A percentile compares a stretch with the other conserved stretches of the same genome.
These are phyloP conservation scores for Oceanites oceanicus DNA, from an alignment of 2,113 vertebrate species.

Conservation along the genomic window DNA sequence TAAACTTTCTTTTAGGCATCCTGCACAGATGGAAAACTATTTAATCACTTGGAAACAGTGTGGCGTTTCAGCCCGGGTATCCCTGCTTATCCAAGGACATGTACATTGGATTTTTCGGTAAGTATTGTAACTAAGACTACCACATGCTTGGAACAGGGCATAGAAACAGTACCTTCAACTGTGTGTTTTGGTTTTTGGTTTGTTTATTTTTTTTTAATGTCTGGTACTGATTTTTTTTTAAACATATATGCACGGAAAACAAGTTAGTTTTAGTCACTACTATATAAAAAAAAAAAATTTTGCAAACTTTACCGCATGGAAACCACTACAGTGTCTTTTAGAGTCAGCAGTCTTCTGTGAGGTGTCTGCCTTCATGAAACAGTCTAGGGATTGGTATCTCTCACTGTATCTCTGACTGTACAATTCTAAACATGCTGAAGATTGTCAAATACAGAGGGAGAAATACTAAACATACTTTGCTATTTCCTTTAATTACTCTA, in stretches of 20 bases:
- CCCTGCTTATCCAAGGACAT: conserved; percentile 92
- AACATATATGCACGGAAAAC: not conserved
- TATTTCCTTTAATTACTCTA: not conserved
- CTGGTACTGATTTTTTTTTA: not conserved
- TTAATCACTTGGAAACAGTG: conserved; percentile 92
- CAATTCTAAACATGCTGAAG: not conserved
- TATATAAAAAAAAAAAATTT: not conserved
- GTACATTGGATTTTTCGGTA: conserved; percentile 93
- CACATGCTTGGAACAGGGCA: not conserved
- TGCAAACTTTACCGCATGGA: not conserved
- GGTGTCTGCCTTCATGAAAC: not conserved
- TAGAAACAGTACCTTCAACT: not conserved
- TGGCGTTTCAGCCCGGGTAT: conserved; percentile 96
- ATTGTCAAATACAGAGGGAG: not conserved
- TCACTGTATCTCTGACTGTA: not conserved
- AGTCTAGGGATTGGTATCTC: not conserved
- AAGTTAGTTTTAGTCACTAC: not conserved
- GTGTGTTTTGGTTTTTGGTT: not conserved
- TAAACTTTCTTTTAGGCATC: conserved; percentile 79
- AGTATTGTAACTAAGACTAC: conserved; percentile 60
- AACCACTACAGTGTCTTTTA: not conserved
- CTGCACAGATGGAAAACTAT: conserved; percentile 91
- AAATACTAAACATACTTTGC: not conserved
- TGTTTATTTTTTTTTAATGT: not conserved
- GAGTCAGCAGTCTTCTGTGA: not conserved